Evolutionary conservation across 2,888 invertebrate species (phyloP), one percentile per base, ranked within the genome.

Genomic region (Cryptosula pallasiana): DNA sequence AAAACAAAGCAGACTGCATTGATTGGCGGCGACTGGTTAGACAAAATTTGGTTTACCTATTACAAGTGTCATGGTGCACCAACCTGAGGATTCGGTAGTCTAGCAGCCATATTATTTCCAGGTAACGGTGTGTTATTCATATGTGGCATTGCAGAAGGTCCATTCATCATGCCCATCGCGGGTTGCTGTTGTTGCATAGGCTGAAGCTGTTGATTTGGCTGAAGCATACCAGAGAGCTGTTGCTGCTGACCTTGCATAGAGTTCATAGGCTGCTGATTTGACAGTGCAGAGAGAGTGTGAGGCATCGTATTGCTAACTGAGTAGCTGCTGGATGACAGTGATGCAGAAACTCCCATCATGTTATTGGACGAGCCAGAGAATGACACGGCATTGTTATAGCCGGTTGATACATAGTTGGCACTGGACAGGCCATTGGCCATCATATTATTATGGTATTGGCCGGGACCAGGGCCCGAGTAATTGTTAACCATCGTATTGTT

Each of bases 11-110:
- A n/a, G n/a, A n/a, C n/a, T n/a, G n/a, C n/a, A n/a, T n/a, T n/a
- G n/a, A n/a, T n/a, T n/a, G n/a, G n/a, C n/a, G n/a, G n/a, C n/a
- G n/a, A n/a, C n/a, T n/a, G n/a, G n/a, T n/a, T n/a, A n/a, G n/a
- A n/a, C n/a, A n/a, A n/a, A n/a, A n/a, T n/a, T n/a, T n/a, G n/a
- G n/a, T n/a, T n/a, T n/a, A n/a, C n/a, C n/a, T n/a, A n/a, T n/a
- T n/a, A n/a, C n/a, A n/a, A n/a, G n/a, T n/a, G n/a, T n/a, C n/a
- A n/a, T 45, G 45, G 13, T n/a, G 5, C 20, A 5, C 57, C 63
- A 25, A 63, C 63, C 63, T 63, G 63, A 29, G 63, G 34, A n/a
- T 63, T 27, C 32, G 63, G 63, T 29, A 63, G 63, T 32, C 63
- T 27, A 13, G 63, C 29, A 27, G 20, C 3, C 27, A 63, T 63